phyloP scores from a whole-genome alignment of 2,113 vertebrate genomes.

The Nibea coibor region DNA sequence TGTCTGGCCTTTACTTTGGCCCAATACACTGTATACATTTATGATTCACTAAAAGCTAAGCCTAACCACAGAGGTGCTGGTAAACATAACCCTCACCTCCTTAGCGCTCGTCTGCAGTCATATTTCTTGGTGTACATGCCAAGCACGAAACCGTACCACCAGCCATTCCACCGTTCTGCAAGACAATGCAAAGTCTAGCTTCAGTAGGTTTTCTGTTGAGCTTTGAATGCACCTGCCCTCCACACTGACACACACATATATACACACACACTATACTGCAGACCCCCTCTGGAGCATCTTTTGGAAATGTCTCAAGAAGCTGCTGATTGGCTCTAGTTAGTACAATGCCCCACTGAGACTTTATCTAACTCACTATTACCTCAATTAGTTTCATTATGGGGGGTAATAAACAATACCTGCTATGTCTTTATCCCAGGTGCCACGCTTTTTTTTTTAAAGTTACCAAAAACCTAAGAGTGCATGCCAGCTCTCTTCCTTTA shows the following conservation, averaged over 20 bases:
- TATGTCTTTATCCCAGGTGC: constrained; percentile 38
- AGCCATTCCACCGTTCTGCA: constrained; percentile 4
- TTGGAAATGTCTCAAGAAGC: constrained; percentile 55
- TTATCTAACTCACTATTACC: constrained; percentile 50
- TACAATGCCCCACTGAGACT: constrained; percentile 57
- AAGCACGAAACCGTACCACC: constrained; percentile 20
- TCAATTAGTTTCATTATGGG: constrained; percentile 56
- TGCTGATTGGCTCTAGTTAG: constrained; percentile 69
- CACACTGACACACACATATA: not conserved
- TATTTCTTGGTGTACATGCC: constrained; percentile 35
- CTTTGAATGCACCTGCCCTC: constrained; percentile 57
- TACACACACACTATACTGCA: constrained; percentile 9
- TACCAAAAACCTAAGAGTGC: not conserved
- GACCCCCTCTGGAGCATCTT: constrained; percentile 56
- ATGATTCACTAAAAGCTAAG: constrained; percentile 45
- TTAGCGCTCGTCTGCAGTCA: constrained; percentile 9
- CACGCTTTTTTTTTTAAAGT: not conserved
- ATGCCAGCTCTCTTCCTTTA: not conserved
- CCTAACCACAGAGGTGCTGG: constrained; percentile 41
- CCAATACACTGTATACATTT: constrained; percentile 34
- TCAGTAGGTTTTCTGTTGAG: constrained; percentile 51
- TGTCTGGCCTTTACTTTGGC: constrained; percentile 38
- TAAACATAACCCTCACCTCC: constrained; percentile 47
- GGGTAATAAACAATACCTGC: constrained; percentile 45
- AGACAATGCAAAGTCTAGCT: constrained; percentile 15